Conservation (phyloP, 2,888 invertebrate species). For the Tanytarsus gracilentus region DNA sequence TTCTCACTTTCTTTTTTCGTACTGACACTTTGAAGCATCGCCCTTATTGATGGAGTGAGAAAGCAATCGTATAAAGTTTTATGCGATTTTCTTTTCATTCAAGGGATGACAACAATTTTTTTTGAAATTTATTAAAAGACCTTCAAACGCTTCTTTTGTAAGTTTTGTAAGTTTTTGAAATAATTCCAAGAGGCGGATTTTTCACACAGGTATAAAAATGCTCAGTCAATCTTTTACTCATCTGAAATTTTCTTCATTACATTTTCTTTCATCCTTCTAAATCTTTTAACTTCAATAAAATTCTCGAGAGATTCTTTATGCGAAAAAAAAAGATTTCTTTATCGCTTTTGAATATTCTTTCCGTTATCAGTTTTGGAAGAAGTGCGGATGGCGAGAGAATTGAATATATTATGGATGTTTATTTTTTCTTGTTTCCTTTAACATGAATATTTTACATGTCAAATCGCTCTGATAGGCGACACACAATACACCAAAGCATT, state of each 20-base stretch:
- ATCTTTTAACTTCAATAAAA: too few relatives aligned
- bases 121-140: too few relatives aligned
- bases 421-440: slow-evolving; percentile 2
- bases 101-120: too few relatives aligned
- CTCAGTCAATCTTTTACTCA: neutral
- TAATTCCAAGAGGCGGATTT: too few relatives aligned
- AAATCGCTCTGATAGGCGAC: too few relatives aligned
- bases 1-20: neutral
- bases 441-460: neutral
- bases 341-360: slow-evolving; percentile 7
- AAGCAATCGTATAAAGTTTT: neutral
- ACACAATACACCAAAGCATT: neutral
- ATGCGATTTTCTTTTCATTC: neutral
- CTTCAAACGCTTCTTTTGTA: too few relatives aligned
- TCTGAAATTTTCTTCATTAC: neutral
- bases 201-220: neutral
- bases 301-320: too few relatives aligned
- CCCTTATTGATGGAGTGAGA: neutral
- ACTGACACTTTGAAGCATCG: slow-evolving; percentile 8
- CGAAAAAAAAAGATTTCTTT: neutral
- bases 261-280: neutral
- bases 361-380: neutral
- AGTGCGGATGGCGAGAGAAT: slow-evolving; percentile 8
- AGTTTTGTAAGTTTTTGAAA: too few relatives aligned
- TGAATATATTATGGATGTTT: slow-evolving; percentile 22